Evolutionary conservation across 2,888 invertebrate species (phyloP).

Genomic region (Xylota segnis): DNA sequence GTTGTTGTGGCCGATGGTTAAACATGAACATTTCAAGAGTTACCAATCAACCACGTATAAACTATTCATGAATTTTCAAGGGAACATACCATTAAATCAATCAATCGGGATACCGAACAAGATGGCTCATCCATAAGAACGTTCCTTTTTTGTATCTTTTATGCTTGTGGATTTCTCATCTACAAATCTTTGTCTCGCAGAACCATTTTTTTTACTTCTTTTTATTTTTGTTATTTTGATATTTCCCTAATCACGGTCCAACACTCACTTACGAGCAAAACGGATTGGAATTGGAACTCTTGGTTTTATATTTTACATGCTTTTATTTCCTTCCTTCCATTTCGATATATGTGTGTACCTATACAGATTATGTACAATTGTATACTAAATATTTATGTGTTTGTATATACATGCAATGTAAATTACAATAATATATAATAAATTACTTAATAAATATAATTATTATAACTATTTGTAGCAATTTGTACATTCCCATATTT

Average conservation of each 20-base stretch:
- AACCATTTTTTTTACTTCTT: background rate
- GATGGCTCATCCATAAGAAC: slow-evolving; percentile 19
- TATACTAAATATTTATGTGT: too few species aligned
- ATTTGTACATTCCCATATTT: too few species aligned
- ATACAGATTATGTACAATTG: too few species aligned
- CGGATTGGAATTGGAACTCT: too few species aligned
- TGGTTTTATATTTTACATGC: too few species aligned
- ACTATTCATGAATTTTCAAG: slow-evolving; percentile 41
- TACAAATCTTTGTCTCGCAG: background rate
- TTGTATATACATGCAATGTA: too few species aligned
- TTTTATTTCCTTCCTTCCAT: too few species aligned
- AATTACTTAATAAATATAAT: too few species aligned
- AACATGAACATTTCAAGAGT: slow-evolving; percentile 42
- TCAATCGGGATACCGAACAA: slow-evolving; percentile 29
- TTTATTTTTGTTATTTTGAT: slow-evolving; percentile 4
- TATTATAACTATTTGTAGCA: too few species aligned
- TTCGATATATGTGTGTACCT: too few species aligned
- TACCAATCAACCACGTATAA: slow-evolving; percentile 54
- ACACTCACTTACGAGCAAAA: slow-evolving; percentile 17
- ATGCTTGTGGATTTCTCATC: background rate
- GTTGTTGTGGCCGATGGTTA: slow-evolving; percentile 35
- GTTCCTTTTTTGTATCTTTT: background rate
- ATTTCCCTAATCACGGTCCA: slow-evolving; percentile 20
- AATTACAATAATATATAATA: too few species aligned
- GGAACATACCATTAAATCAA: slow-evolving; percentile 52